These are phyloP conservation scores for Epinephelus fuscoguttatus DNA, from an alignment of 2,113 vertebrate species.

Conservation along the genomic window DNA sequence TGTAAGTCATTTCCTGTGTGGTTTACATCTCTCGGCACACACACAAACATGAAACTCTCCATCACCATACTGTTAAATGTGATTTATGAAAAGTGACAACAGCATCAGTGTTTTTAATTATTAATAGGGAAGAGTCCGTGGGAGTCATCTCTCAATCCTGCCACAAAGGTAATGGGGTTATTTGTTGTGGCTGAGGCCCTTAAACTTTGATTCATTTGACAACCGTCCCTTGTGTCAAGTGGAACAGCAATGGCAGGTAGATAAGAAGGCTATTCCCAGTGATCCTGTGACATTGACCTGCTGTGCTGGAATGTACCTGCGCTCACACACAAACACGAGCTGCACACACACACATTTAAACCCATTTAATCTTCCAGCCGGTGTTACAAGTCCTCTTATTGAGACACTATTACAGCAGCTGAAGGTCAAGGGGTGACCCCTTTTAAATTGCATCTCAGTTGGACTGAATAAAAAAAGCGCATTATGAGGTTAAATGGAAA, in stretches of 20 bases:
- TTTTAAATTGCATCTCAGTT: slow-evolving; percentile 41
- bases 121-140: slow-evolving; percentile 72
- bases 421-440: slow-evolving; percentile 48
- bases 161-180: slow-evolving; percentile 80
- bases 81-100: slow-evolving; percentile 84
- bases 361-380: slow-evolving; percentile 45
- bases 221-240: slow-evolving; percentile 76
- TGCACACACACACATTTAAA: slow-evolving; percentile 14
- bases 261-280: slow-evolving; percentile 79
- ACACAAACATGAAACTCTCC: slow-evolving; percentile 26
- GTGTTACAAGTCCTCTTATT: slow-evolving; percentile 30
- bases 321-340: slow-evolving; percentile 9
- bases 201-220: slow-evolving; percentile 85
- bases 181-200: slow-evolving; percentile 78
- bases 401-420: slow-evolving; percentile 50
- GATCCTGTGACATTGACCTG: slow-evolving; percentile 80
- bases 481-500: slow-evolving; percentile 62
- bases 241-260: slow-evolving; percentile 67
- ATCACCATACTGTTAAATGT: slow-evolving; percentile 52
- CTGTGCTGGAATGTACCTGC: slow-evolving; percentile 33
- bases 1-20: slow-evolving; percentile 38
- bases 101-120: slow-evolving; percentile 86
- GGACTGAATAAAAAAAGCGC: slow-evolving; percentile 42
- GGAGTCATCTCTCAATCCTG: slow-evolving; percentile 80
- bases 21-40: not conserved